Base-by-base conservation (phyloP, 2,797 vertebrate genomes). In the Poeciliopsis presidionis region DNA sequence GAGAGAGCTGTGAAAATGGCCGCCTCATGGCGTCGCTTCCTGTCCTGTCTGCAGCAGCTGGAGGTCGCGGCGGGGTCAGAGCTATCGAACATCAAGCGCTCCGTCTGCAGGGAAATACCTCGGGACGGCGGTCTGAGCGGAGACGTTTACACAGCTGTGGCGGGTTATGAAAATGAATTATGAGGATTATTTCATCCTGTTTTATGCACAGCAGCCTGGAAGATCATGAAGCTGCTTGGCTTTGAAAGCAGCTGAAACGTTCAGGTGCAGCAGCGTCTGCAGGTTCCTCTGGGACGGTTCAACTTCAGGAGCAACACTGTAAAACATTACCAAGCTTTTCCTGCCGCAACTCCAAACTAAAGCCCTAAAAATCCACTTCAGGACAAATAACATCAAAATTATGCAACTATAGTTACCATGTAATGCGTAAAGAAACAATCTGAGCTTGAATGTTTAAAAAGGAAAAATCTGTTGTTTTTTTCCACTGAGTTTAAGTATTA, bases 121-220 rank as follows among this genome's bases (percentile, higher is more conserved):
- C 80, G 1, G 73, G 85, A 70, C 70, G 65, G 76, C 57, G 1
- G 76, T 76, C 81, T 81, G 86, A 70, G 75, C 12, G 45, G 53
- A 92, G 93, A 91, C 73, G 81, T 93, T 94, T 92, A 81, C 81
- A 91, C 93, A 94, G 93, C 90, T 93, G 93, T 8, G 30, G 76
- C 80, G 85, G n/a, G 59, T 92, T 86, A 83, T 70, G 72, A 81
- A 88, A 84, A 85, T 89, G 85, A 92, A 90, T 87, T 83, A 92
- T 77, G 75, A 83, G 84, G 74, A 89, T 89, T 84, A 55, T 82
- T 88, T 83, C 70, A 85, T 89, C 81, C 45, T 30, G 45, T 82
- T 88, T 80, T 45, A 74, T 85, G 75, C 77, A 22, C 61, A 47
- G 84, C 89, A 83, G 87, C 88, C 75, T 86, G 87, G 85, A 81